A percentile compares a stretch with the other conserved stretches of the same genome.
These are phyloP conservation scores for Ophioninae sp. DNA, from an alignment of 2,888 invertebrate species.

Conservation along the genomic window DNA sequence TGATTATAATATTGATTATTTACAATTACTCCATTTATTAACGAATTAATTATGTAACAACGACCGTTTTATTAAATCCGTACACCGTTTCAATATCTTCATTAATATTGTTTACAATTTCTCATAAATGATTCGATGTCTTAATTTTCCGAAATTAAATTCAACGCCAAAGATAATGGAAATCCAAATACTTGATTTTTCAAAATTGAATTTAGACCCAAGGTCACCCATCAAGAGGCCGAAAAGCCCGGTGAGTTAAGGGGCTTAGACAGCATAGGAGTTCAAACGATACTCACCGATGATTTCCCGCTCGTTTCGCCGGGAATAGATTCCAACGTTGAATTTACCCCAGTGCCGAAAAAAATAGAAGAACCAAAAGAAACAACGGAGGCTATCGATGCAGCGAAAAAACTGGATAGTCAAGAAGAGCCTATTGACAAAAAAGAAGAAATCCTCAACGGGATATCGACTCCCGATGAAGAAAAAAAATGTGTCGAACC, in stretches of 20 bases:
- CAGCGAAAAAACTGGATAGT: neutral
- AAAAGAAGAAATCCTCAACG: neutral
- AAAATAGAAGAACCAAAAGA: slow-evolving; percentile 19
- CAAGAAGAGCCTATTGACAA: neutral
- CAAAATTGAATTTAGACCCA: slow-evolving; percentile 56
- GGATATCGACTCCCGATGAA: neutral
- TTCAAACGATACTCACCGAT: slow-evolving; percentile 63
- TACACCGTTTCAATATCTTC: too few relatives aligned
- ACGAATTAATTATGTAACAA: too few relatives aligned
- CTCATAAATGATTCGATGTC: too few relatives aligned
- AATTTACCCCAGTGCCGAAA: neutral
- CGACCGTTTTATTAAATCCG: too few relatives aligned
- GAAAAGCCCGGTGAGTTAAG: slow-evolving; percentile 67
- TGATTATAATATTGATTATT: too few relatives aligned
- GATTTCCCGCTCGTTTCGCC: slow-evolving; percentile 15
- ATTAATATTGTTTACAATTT: neutral
- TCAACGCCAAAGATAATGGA: neutral
- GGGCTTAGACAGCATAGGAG: slow-evolving; percentile 66
- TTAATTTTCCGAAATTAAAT: too few relatives aligned
- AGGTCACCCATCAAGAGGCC: slow-evolving; percentile 63
- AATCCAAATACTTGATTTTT: neutral
- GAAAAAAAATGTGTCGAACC: slow-evolving; percentile 10
- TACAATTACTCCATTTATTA: too few relatives aligned
- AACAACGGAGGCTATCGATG: slow-evolving; percentile 5
- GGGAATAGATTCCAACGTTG: slow-evolving; percentile 5